phyloP scores from a whole-genome alignment of 2,113 vertebrate species.

The Pycnonotus jocosus region DNA sequence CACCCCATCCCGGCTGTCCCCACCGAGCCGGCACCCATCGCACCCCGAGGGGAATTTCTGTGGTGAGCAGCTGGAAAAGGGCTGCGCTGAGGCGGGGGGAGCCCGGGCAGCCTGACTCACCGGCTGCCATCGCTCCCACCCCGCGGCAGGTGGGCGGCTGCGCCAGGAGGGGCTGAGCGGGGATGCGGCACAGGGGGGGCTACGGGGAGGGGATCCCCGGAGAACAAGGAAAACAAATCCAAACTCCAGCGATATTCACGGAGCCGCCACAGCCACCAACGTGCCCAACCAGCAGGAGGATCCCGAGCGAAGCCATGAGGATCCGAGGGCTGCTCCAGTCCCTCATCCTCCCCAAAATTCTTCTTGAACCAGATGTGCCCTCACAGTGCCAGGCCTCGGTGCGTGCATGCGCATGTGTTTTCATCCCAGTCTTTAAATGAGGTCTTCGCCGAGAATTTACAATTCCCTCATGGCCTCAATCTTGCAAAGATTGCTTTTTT shows the following conservation, averaged over 20 bases:
- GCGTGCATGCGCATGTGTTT: background rate
- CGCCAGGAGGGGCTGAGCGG: background rate
- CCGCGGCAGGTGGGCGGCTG: background rate
- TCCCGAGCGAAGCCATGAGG: background rate
- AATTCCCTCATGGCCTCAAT: slow-evolving; percentile 70
- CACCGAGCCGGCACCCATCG: fast-evolving
- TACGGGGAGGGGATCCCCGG: background rate
- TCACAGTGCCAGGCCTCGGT: background rate
- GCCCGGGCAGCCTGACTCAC: slow-evolving; percentile 49
- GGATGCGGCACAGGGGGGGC: background rate
- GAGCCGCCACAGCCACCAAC: background rate
- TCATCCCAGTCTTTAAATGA: slow-evolving; percentile 59
- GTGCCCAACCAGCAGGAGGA: background rate
- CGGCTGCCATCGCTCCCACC: slow-evolving; percentile 38
- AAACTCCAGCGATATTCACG: background rate
- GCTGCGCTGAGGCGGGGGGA: background rate
- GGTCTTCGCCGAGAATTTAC: slow-evolving; percentile 72
- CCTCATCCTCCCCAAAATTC: background rate
- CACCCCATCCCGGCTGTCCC: background rate
- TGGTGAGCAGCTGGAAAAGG: background rate
- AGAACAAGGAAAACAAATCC: slow-evolving; percentile 34
- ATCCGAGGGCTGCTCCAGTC: fast-evolving
- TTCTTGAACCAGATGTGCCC: slow-evolving; percentile 28
- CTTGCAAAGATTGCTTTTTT: slow-evolving; percentile 72
- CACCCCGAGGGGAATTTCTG: background rate